A percentile compares a stretch with the other conserved stretches of the same genome.
Evolutionary conservation across 2,113 vertebrate species (phyloP).

Genomic region (Embiotoca jacksoni): DNA sequence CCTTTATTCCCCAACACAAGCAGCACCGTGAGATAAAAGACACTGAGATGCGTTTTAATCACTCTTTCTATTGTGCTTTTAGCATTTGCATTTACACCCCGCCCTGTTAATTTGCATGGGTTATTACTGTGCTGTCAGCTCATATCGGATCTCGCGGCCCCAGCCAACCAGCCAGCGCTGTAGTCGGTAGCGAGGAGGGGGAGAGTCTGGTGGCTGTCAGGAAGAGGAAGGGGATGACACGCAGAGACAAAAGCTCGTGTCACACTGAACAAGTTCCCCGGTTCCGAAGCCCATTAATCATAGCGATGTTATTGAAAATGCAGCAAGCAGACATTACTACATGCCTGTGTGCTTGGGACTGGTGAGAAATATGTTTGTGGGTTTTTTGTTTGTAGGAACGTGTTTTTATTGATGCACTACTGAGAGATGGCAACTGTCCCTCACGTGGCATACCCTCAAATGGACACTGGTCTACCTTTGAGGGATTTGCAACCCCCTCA

Average conservation of each 20-base stretch:
- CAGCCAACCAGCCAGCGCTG: conserved; percentile 31
- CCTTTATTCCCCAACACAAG: conserved; percentile 52
- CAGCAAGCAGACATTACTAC: conserved; percentile 20
- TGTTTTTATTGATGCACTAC: conserved; percentile 50
- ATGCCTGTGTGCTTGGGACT: conserved; percentile 20
- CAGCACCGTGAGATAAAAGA: conserved; percentile 68
- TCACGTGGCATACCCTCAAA: conserved; percentile 15
- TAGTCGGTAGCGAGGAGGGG: conserved; percentile 32
- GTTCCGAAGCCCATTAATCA: conserved; percentile 81
- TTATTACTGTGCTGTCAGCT: conserved; percentile 82
- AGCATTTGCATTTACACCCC: conserved; percentile 76
- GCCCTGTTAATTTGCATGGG: conserved; percentile 79
- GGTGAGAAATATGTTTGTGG: conserved; percentile 15
- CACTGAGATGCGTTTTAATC: conserved; percentile 77
- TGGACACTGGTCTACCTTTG: conserved; percentile 19
- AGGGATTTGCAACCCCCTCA: conserved; percentile 33
- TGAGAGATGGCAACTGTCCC: conserved; percentile 53
- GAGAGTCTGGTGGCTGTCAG: conserved; percentile 67
- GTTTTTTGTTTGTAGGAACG: conserved; percentile 26
- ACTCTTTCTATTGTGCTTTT: conserved; percentile 77
- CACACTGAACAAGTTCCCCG: conserved; percentile 72
- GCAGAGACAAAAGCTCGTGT: conserved; percentile 78
- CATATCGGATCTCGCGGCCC: conserved; percentile 65
- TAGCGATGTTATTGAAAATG: conserved; percentile 49
- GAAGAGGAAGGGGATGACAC: conserved; percentile 71